phyloP scores from a whole-genome alignment of 2,888 invertebrate genomes.

The Papilio demoleus region DNA sequence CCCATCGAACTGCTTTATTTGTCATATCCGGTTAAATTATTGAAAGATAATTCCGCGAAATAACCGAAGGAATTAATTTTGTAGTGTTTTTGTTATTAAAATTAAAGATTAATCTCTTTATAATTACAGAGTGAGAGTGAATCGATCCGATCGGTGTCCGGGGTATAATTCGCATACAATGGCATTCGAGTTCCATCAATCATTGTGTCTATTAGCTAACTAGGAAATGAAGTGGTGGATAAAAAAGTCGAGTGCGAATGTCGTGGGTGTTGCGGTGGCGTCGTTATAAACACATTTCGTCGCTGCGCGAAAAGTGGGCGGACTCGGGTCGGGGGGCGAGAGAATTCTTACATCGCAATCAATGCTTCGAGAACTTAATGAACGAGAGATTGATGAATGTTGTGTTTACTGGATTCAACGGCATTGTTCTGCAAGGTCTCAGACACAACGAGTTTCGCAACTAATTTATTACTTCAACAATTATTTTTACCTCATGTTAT shows the following conservation, averaged over 20 bases:
- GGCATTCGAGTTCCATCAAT: slow-evolving; percentile 59
- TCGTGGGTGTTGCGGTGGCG: slow-evolving; percentile 68
- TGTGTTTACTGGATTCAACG: slow-evolving; percentile 35
- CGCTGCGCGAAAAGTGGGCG: slow-evolving; percentile 71
- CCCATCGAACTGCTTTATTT: slow-evolving; percentile 63
- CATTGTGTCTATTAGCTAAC: slow-evolving; percentile 66
- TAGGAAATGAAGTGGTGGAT: slow-evolving; percentile 58
- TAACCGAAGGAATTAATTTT: slow-evolving; percentile 48
- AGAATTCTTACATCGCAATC: slow-evolving; percentile 56
- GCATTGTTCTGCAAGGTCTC: neutral
- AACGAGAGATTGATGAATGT: slow-evolving; percentile 56
- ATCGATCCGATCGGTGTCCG: slow-evolving; percentile 50
- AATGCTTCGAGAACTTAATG: slow-evolving; percentile 63
- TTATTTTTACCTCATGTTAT: neutral
- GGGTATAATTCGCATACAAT: slow-evolving; percentile 56
- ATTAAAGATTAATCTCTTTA: slow-evolving; percentile 65
- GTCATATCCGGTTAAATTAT: slow-evolving; percentile 70
- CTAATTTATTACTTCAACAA: neutral
- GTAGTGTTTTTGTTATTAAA: slow-evolving; percentile 46
- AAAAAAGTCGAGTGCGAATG: slow-evolving; percentile 49
- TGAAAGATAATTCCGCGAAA: slow-evolving; percentile 54
- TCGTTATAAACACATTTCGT: slow-evolving; percentile 80
- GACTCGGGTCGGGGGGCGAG: slow-evolving; percentile 53
- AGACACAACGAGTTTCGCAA: slow-evolving; percentile 4
- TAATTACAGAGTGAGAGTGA: slow-evolving; percentile 60